A percentile compares a stretch with the other conserved stretches of the same genome.
Evolutionary conservation across 2,113 vertebrate species (phyloP).

Genomic region (Gnathonemus echidnorhynchus): DNA sequence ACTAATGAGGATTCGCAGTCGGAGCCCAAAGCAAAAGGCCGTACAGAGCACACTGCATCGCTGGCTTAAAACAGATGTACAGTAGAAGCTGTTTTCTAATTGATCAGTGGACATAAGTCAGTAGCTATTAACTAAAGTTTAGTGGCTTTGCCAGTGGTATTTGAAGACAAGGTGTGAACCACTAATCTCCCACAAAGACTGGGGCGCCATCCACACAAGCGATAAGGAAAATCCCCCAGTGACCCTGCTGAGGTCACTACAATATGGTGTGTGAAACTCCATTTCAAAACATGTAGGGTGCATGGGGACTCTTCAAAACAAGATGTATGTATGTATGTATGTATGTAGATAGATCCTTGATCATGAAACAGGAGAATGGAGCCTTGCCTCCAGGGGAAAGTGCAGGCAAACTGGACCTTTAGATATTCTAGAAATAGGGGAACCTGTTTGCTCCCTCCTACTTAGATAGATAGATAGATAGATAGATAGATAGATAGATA

Average conservation of each 20-base stretch:
- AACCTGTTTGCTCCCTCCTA: neutral
- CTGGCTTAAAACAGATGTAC: neutral
- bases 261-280: neutral
- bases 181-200: neutral
- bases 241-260: neutral
- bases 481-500: too few species aligned
- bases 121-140: neutral
- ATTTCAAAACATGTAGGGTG: neutral
- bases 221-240: neutral
- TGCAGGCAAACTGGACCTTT: neutral
- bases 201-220: neutral
- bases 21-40: neutral
- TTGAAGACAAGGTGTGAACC: neutral
- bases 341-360: neutral
- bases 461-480: too few species aligned
- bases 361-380: neutral
- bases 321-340: neutral
- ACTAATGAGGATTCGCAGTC: neutral
- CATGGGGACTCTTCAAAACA: neutral
- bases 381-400: too few species aligned
- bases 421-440: neutral
- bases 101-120: neutral
- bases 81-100: neutral
- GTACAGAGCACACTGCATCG: neutral
- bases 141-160: neutral